Percentiles rank a stretch among this genome's conserved stretches.
Evolutionary conservation across 1,140 invertebrate genomes (phyloP).

Genomic region (Diabrotica virgifera): DNA sequence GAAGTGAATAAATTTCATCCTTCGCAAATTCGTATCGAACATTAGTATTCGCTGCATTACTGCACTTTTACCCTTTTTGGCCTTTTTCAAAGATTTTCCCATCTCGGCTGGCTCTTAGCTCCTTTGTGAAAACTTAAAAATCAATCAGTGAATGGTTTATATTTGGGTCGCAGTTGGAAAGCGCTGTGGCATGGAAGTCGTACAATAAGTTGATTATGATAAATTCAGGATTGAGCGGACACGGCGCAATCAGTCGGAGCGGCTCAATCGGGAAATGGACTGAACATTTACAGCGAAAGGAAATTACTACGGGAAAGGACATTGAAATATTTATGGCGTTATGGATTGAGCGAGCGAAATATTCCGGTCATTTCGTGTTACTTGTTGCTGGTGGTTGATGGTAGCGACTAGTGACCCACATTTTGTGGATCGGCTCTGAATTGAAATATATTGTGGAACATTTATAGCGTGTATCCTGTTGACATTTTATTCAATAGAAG

Average conservation of each 20-base stretch:
- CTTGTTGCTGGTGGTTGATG: background rate
- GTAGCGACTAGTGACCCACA: background rate
- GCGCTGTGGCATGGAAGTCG: no score
- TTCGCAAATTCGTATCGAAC: no score
- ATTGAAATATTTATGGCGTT: conserved; percentile 3
- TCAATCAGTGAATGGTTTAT: background rate
- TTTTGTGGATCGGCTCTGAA: no score
- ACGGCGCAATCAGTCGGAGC: background rate
- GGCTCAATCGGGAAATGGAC: background rate
- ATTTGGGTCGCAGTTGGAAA: background rate
- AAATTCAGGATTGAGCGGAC: background rate
- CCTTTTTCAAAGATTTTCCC: no score
- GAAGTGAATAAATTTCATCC: no score
- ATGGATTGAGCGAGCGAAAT: conserved; percentile 2
- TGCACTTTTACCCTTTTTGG: no score
- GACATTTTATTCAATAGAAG: no score
- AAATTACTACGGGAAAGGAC: background rate
- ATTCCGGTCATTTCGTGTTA: background rate
- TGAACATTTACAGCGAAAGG: background rate
- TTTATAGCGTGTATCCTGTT: no score
- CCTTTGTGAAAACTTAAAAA: background rate
- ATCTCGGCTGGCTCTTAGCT: no score
- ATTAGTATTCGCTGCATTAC: no score
- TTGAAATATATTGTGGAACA: no score
- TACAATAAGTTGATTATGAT: conserved; percentile 3